Base-by-base conservation (phyloP, 2,113 vertebrate genomes). In the Calypte anna region DNA sequence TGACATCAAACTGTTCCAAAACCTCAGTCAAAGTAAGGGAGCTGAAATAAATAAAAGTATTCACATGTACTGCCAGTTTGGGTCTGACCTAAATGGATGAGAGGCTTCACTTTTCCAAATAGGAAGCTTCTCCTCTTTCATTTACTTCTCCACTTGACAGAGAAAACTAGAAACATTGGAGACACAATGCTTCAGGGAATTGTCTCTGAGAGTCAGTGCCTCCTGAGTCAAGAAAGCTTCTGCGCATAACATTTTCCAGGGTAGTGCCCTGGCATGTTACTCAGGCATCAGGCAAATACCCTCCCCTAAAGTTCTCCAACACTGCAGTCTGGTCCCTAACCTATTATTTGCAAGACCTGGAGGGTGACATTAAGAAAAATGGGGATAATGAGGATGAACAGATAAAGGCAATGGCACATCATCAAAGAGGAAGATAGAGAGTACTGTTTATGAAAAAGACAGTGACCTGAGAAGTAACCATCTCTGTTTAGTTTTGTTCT, bases 401-500 rank as follows among this genome's bases (percentile, higher is more conserved):
- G 72, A 74, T 70, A 46, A 80, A 93, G 16, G 7, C 43, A 80
- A 55, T 81, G 23, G 7, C 6, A 77, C 21, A 24, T 59, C 3
- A 80, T 20, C 31, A 51, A 67, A 54, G 1, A 70, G 36, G 36
- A 79, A 80, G 81, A 30, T 18, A 46, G 44, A 15, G 36, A 89
- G 40, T 63, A 48, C 4, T 50, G 59, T 89, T 96, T 95, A 64
- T 54, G 68, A 95, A 43, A 92, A 38, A 81, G 79, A 77, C 33
- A 66, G 64, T 94, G 84, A 90, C 72, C 58, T 88, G 74, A 89
- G 64, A 48, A 90, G 46, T 38, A 28, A 46, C 31, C n/a, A 64
- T 80, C 25, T 92, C 66, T 92, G n/a, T 95, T 87, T 95, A 70
- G 69, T 96, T 93, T 53, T 38, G 91, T 87, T 93, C 90, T 64